Evolutionary conservation across 2,797 vertebrate genomes (phyloP), one percentile per base, ranked within the genome.

Genomic region (Alectoris magna): DNA sequence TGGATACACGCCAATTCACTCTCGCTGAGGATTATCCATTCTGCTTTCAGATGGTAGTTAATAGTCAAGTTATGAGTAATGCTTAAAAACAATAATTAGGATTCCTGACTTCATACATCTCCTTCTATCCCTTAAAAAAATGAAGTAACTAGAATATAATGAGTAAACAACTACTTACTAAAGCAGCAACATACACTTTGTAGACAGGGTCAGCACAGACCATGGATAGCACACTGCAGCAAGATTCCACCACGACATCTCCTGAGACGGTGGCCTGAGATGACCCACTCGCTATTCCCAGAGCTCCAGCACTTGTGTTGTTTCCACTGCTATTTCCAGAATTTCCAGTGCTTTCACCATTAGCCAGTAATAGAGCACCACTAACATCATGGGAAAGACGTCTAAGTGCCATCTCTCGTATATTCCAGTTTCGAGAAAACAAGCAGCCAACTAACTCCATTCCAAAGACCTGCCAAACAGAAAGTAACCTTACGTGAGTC

Each of bases 351-450:
- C 98, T 98, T 97, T 98, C 98, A 72, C 98, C 98, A 27, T 98
- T 98, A 56, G 98, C 98, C 97, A 99, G 97, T 39, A 99, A 97
- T 3, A 99, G 95, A 74, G 98, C 98, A 74, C 98, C 98, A 84
- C 98, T 99, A 92, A 99, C 98, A 59, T 99, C 98, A 36, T 99
- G 98, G 39, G 98, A 98, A 88, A 99, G 98, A 90, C 98, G 98
- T 49, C 98, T 95, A 67, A 99, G 98, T 27, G 98, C 98, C 98
- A 99, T 98, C 96, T 99, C 98, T 93, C 98, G 95, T 95, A 99
- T 98, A 97, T 98, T 99, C 98, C 98, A 99, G 98, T 99, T 99
- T 90, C 98, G 98, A 95, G 98, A 99, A 97, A 99, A 99, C 90
- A 99, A 98, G 96, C 98, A 99, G 96, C 98, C 98, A 49, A 99